A percentile compares a stretch with the other conserved stretches of the same genome.
These are phyloP conservation scores for Masticophis lateralis DNA, from an alignment of 2,797 vertebrate genomes.

Conservation along the genomic window DNA sequence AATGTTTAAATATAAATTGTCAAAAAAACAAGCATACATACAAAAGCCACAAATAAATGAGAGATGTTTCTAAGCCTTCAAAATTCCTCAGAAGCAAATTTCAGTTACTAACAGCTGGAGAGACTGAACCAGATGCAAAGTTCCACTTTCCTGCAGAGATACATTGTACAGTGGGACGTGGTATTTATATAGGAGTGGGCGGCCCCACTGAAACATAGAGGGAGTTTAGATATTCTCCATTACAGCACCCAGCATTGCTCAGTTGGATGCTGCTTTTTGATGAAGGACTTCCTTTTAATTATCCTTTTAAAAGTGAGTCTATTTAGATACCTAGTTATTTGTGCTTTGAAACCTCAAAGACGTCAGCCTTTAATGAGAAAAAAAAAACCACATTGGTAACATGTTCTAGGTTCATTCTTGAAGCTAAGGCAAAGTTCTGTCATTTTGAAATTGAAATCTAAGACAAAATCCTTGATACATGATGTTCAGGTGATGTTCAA, in stretches of 20 bases:
- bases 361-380: neutral
- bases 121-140: neutral
- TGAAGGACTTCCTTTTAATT: neutral
- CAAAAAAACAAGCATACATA: neutral
- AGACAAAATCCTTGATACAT: neutral
- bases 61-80: neutral
- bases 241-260: neutral
- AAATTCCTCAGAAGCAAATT: neutral
- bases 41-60: neutral
- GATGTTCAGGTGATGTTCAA: neutral
- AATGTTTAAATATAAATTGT: neutral
- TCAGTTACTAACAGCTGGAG: constrained; percentile 6
- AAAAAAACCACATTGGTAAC: rapidly evolving
- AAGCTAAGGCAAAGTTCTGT: neutral
- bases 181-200: rapidly evolving
- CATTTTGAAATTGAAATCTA: neutral
- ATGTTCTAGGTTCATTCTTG: neutral
- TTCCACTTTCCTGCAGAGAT: neutral
- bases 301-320: neutral
- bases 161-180: neutral
- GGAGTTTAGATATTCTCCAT: constrained; percentile 2
- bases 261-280: neutral
- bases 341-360: neutral
- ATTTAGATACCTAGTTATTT: neutral
- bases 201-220: neutral